These are phyloP conservation scores for Argynnis bischoffii DNA, from an alignment of 2,888 invertebrate genomes.

Conservation along the genomic window DNA sequence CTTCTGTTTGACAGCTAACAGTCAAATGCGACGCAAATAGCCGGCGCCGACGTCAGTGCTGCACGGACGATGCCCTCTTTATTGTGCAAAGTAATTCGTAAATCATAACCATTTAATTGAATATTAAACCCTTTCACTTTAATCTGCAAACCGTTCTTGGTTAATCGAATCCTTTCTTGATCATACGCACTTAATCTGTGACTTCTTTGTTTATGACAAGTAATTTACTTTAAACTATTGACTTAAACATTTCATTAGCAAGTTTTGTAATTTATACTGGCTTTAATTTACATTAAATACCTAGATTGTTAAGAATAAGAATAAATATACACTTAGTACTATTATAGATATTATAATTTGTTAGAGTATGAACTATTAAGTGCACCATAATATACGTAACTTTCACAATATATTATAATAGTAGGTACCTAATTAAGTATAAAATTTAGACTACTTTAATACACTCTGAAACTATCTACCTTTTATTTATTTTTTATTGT, in stretches of 20 bases:
- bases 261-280: background rate
- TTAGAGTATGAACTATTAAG: too few species aligned
- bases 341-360: too few species aligned
- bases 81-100: conserved; percentile 42
- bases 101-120: conserved; percentile 29
- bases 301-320: too few species aligned
- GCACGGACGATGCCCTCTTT: conserved; percentile 61
- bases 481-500: too few species aligned
- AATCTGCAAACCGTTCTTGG: background rate
- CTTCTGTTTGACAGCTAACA: conserved; percentile 66
- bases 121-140: background rate
- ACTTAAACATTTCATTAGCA: background rate
- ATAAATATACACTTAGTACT: too few species aligned
- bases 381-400: too few species aligned
- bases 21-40: conserved; percentile 65
- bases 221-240: background rate
- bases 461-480: too few species aligned
- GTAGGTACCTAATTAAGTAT: too few species aligned
- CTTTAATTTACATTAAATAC: too few species aligned
- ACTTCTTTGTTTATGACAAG: conserved; percentile 4
- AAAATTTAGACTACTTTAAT: too few species aligned
- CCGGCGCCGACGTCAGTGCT: conserved; percentile 59
- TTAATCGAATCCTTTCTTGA: conserved; percentile 17
- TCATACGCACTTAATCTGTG: conserved; percentile 1
- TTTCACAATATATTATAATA: too few species aligned